Conservation (phyloP, 2,888 invertebrate genomes). For the Teinopalpus imperialis region DNA sequence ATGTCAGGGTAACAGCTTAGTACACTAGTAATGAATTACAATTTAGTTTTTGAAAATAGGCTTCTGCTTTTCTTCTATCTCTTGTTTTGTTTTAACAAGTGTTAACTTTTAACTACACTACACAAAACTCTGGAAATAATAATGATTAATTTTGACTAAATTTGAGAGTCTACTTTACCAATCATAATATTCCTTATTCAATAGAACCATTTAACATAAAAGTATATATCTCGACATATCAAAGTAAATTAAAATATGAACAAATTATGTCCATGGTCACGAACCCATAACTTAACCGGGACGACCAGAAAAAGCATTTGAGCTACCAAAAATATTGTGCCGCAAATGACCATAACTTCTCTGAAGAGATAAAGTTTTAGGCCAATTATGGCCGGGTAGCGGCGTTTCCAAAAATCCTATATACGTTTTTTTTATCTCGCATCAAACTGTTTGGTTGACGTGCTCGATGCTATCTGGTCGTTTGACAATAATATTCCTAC, state of each 20-base stretch:
- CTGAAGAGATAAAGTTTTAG: conserved; percentile 71
- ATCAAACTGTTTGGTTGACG: conserved; percentile 66
- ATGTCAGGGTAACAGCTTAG: no score
- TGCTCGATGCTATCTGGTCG: conserved; percentile 61
- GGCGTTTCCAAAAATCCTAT: conserved; percentile 74
- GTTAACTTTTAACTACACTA: no score
- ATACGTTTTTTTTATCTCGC: conserved; percentile 58
- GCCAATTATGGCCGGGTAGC: conserved; percentile 69
- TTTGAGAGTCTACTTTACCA: no score
- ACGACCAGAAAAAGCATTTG: conserved; percentile 38
- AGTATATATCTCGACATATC: no score
- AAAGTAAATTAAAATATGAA: conserved; percentile 4
- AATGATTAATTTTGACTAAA: no score
- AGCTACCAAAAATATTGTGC: conserved; percentile 56
- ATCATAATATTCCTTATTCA: no score
- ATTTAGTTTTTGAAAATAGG: no score
- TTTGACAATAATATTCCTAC: conserved; percentile 42
- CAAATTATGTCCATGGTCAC: conserved; percentile 39
- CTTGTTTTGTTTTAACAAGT: no score
- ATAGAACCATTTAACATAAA: no score
- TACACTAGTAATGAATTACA: no score
- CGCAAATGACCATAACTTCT: conserved; percentile 72
- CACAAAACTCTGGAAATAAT: no score
- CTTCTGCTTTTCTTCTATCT: no score
- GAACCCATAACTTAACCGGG: conserved; percentile 58